Evolutionary conservation across 2,113 vertebrate genomes (phyloP).

Genomic region (Tricholaema leucomelas): DNA sequence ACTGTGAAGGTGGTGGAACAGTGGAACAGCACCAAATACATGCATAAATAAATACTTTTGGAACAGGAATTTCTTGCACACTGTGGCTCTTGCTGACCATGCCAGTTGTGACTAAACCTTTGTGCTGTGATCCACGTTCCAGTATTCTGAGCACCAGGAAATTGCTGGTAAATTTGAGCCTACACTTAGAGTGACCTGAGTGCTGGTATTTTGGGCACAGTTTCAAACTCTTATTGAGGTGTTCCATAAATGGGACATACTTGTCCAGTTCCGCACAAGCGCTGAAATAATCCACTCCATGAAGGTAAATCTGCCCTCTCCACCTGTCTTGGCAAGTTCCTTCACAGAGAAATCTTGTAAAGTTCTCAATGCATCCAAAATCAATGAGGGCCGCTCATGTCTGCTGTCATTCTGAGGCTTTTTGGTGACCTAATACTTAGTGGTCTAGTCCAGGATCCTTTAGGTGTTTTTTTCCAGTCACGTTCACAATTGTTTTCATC

Average conservation of each 20-base stretch:
- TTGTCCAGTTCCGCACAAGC: not conserved
- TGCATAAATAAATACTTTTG: not conserved
- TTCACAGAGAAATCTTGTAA: not conserved
- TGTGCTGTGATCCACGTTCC: not conserved
- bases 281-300: not conserved
- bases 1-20: too few species aligned
- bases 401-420: not conserved
- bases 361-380: not conserved
- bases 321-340: not conserved
- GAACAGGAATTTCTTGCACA: not conserved
- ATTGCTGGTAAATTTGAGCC: not conserved
- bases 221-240: conserved; percentile 16
- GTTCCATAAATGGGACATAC: not conserved
- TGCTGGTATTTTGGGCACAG: not conserved
- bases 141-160: not conserved
- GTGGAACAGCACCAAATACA: not conserved
- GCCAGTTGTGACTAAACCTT: not conserved
- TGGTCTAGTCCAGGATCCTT: not conserved
- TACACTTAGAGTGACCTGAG: not conserved
- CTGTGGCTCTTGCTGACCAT: not conserved
- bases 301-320: not conserved
- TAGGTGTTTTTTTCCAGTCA: not conserved
- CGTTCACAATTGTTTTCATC: not conserved
- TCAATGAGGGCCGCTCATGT: not conserved
- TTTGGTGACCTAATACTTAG: not conserved